A percentile compares a stretch with the other conserved stretches of the same genome.
phyloP scores from a whole-genome alignment of 2,888 invertebrate genomes.

The Trichogramma dendrolimi region DNA sequence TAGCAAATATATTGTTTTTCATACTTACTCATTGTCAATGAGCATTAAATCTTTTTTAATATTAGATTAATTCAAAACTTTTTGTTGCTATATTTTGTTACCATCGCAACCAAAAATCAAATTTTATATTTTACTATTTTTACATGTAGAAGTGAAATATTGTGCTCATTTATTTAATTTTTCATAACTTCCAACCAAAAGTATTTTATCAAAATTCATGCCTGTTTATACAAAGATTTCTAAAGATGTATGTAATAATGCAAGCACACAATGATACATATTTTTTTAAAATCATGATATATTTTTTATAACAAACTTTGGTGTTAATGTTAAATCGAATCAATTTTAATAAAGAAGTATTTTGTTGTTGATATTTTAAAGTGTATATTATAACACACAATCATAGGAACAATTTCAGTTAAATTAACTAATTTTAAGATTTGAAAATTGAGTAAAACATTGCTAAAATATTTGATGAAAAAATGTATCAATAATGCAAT shows the following conservation, averaged over 20 bases:
- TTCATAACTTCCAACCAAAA: too few relatives aligned
- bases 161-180: constrained; percentile 18
- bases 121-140: constrained; percentile 23
- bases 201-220: too few relatives aligned
- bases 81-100: constrained; percentile 24
- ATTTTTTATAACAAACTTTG: constrained; percentile 28
- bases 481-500: constrained; percentile 17
- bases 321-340: constrained; percentile 18
- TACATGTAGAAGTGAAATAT: constrained; percentile 11
- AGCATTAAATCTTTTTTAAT: constrained; percentile 11
- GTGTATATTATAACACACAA: constrained; percentile 17
- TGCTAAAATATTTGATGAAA: neutral
- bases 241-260: neutral
- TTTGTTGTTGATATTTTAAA: constrained; percentile 17
- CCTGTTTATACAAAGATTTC: too few relatives aligned
- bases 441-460: too few relatives aligned
- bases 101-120: constrained; percentile 25
- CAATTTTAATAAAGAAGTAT: constrained; percentile 17
- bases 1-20: constrained; percentile 20
- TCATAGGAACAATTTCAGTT: too few relatives aligned
- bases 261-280: constrained; percentile 13
- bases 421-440: too few relatives aligned
- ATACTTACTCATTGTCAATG: constrained; percentile 20
- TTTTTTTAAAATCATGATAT: constrained; percentile 22
- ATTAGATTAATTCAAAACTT: constrained; percentile 13